These are phyloP conservation scores for Griposia aprilina DNA, from an alignment of 2,888 invertebrate species.

Conservation along the genomic window DNA sequence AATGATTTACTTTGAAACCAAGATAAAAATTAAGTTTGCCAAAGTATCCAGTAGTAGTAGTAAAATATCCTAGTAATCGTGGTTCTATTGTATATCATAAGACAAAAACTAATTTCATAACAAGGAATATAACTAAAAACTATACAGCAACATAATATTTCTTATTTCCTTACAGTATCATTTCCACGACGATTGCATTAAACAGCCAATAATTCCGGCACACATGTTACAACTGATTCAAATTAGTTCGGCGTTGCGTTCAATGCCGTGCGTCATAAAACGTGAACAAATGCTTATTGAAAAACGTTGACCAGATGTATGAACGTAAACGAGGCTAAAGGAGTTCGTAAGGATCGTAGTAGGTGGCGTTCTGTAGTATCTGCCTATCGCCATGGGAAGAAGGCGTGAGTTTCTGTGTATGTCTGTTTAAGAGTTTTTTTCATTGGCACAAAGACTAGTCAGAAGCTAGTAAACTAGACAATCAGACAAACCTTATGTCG, in stretches of 20 bases:
- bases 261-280: conserved; percentile 23
- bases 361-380: too few relatives aligned
- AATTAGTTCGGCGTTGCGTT: conserved; percentile 49
- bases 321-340: too few relatives aligned
- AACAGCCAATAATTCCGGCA: conserved; percentile 35
- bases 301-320: neutral
- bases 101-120: neutral
- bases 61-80: too few relatives aligned
- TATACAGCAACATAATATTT: neutral
- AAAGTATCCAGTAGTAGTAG: too few relatives aligned
- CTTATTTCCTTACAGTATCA: neutral
- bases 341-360: too few relatives aligned
- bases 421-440: neutral
- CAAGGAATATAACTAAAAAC: neutral
- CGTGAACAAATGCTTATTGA: conserved; percentile 24
- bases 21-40: too few relatives aligned
- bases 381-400: too few relatives aligned
- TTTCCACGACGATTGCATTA: conserved; percentile 29
- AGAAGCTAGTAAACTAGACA: neutral
- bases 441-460: neutral
- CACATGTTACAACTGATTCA: conserved; percentile 41
- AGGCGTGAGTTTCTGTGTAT: too few relatives aligned
- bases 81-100: too few relatives aligned
- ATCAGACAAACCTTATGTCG: neutral
- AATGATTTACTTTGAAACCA: too few relatives aligned